Evolutionary conservation across 2,113 vertebrate species (phyloP).

Genomic region (Etheostoma cragini): DNA sequence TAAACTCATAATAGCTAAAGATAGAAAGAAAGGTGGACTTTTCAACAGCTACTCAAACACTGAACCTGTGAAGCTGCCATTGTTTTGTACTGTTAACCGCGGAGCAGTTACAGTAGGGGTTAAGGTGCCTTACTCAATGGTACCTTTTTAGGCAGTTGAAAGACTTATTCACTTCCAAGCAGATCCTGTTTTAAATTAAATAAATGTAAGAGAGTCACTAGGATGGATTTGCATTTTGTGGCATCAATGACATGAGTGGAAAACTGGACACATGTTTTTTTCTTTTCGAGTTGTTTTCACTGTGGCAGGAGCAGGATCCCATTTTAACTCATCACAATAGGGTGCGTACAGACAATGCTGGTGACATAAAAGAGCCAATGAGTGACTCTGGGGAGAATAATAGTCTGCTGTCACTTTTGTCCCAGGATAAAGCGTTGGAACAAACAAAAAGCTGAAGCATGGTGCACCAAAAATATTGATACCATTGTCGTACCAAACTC

Average conservation of each 20-base stretch:
- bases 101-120: neutral
- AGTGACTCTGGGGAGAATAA: slow-evolving; percentile 61
- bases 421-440: slow-evolving; percentile 62
- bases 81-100: slow-evolving; percentile 5
- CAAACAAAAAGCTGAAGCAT: slow-evolving; percentile 55
- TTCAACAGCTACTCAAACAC: slow-evolving; percentile 9
- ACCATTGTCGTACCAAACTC: slow-evolving; percentile 11
- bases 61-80: slow-evolving; percentile 22
- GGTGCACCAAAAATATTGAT: slow-evolving; percentile 32
- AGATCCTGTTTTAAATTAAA: neutral
- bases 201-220: neutral
- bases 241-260: neutral
- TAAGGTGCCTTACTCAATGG: neutral
- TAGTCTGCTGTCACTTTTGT: slow-evolving; percentile 69
- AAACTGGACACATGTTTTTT: slow-evolving; percentile 5
- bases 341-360: slow-evolving; percentile 61
- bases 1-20: neutral
- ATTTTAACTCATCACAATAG: slow-evolving; percentile 75
- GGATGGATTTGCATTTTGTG: neutral
- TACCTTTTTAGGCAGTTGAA: neutral
- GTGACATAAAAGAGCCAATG: slow-evolving; percentile 59
- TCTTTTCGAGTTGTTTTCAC: slow-evolving; percentile 66
- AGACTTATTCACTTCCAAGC: neutral
- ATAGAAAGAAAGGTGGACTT: slow-evolving; percentile 13
- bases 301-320: slow-evolving; percentile 39